A percentile compares a stretch with the other conserved stretches of the same genome.
phyloP scores from a whole-genome alignment of 2,113 vertebrate species.

The Procavia capensis region DNA sequence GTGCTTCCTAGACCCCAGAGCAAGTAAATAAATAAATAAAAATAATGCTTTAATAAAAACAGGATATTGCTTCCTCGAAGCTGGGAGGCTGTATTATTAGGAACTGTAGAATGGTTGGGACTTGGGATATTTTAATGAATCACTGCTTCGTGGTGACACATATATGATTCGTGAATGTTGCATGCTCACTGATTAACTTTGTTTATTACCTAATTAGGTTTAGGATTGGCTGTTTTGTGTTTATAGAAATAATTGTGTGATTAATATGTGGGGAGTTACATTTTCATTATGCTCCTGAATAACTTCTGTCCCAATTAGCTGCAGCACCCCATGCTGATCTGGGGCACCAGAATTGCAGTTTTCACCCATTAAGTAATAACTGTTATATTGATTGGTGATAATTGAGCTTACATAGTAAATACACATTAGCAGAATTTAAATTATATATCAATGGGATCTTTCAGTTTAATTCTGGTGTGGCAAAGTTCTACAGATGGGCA shows the following conservation, averaged over 20 bases:
- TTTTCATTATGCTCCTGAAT: constrained; percentile 84
- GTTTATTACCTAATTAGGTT: constrained; percentile 88
- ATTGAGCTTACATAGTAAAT: constrained; percentile 77
- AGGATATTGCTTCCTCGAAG: constrained; percentile 69
- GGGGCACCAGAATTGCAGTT: constrained; percentile 75
- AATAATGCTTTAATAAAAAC: constrained; percentile 81
- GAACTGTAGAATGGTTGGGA: constrained; percentile 39
- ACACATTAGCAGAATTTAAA: constrained; percentile 25
- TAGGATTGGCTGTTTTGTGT: constrained; percentile 78
- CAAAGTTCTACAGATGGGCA: not conserved
- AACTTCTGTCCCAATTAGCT: constrained; percentile 83
- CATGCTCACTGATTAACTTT: constrained; percentile 86
- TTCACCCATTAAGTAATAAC: constrained; percentile 85
- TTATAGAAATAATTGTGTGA: constrained; percentile 87
- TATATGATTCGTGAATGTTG: constrained; percentile 82
- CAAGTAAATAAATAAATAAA: constrained; percentile 6
- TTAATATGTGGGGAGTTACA: constrained; percentile 84
- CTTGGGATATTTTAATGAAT: constrained; percentile 79
- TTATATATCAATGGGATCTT: constrained; percentile 40
- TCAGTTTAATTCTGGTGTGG: not conserved
- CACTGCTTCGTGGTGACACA: constrained; percentile 42
- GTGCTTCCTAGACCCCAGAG: constrained; percentile 76
- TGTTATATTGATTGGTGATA: constrained; percentile 85
- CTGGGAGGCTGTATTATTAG: not conserved
- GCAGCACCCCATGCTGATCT: constrained; percentile 44